Conservation (phyloP, 2,113 vertebrate species). For the Zonotrichia leucophrys region DNA sequence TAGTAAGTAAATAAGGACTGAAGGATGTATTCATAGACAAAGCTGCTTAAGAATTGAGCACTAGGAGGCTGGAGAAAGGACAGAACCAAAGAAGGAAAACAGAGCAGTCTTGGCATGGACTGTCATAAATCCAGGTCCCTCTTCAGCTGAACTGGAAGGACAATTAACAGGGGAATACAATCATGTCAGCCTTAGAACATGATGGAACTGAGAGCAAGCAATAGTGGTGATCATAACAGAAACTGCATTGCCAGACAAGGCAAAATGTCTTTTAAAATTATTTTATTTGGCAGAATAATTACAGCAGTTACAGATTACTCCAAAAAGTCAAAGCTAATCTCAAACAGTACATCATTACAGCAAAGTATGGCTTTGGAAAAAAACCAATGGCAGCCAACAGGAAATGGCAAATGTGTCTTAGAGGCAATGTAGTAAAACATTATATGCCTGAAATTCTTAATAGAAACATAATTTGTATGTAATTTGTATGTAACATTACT, state of each 20-base stretch:
- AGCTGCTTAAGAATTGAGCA: neutral
- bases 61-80: neutral
- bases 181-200: neutral
- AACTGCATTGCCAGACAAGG: neutral
- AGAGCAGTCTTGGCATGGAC: neutral
- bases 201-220: neutral
- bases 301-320: neutral
- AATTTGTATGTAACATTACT: neutral
- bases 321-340: neutral
- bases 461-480: neutral
- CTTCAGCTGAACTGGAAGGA: neutral
- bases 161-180: neutral
- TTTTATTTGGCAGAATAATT: slow-evolving; percentile 29
- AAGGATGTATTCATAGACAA: neutral
- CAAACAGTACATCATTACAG: neutral
- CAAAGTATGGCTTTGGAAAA: neutral
- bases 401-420: neutral
- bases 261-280: neutral
- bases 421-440: neutral
- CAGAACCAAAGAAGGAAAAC: slow-evolving; percentile 13
- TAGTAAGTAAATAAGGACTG: neutral
- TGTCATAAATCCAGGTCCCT: neutral
- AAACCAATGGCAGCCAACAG: neutral
- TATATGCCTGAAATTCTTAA: neutral
- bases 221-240: neutral